Conservation (phyloP, 2,113 vertebrate genomes). For the Potamarius usumacintae region DNA sequence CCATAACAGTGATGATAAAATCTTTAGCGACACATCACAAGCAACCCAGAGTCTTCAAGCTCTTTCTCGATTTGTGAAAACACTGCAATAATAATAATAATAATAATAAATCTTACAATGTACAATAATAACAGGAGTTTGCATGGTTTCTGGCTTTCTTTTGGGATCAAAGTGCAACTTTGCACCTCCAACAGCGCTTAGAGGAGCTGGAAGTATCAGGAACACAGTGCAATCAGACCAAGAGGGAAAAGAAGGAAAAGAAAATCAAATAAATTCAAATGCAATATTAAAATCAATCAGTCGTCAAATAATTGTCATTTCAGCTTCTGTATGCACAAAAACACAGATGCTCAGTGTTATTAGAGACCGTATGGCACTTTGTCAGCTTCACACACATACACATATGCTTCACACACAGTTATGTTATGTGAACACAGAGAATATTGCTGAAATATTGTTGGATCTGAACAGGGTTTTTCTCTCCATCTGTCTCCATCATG, state of each 20-base stretch:
- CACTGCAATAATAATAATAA: not conserved
- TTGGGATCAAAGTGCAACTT: not conserved
- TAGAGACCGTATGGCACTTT: not conserved
- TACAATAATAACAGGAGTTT: not conserved
- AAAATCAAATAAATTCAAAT: not conserved
- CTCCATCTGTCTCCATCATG: not conserved
- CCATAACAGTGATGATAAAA: slow-evolving; percentile 29
- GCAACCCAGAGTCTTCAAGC: not conserved
- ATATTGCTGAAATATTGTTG: slow-evolving; percentile 17
- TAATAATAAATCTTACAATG: not conserved
- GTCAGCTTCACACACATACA: not conserved
- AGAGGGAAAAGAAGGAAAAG: not conserved
- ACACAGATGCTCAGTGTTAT: not conserved
- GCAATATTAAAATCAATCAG: not conserved
- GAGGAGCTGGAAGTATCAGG: slow-evolving; percentile 19
- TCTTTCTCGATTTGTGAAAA: not conserved
- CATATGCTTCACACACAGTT: not conserved
- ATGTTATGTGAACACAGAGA: not conserved
- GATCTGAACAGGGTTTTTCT: slow-evolving; percentile 2
- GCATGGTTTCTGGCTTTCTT: not conserved
- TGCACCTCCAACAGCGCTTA: slow-evolving; percentile 15
- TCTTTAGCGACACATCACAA: slow-evolving; percentile 29
- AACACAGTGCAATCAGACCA: slow-evolving; percentile 46
- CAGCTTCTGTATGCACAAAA: not conserved
- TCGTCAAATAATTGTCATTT: not conserved